Percentiles rank a stretch among this genome's conserved stretches.
Conservation (phyloP, 2,113 vertebrate species). For the Cyprinodon tularosa region DNA sequence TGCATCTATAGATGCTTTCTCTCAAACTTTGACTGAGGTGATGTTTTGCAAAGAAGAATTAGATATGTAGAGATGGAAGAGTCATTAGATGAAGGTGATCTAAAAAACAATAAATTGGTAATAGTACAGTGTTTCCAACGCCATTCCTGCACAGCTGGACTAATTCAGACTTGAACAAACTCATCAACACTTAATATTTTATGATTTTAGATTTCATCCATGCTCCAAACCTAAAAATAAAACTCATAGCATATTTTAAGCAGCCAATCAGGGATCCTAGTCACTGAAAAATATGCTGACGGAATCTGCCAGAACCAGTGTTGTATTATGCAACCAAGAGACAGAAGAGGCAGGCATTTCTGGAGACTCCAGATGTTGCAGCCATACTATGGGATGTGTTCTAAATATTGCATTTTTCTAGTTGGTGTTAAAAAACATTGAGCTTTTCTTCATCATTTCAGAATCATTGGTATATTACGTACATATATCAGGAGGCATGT, state of each 20-base stretch:
- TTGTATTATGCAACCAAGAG: not conserved
- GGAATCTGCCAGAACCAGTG: not conserved
- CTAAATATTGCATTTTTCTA: not conserved
- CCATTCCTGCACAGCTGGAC: not conserved
- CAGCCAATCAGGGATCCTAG: not conserved
- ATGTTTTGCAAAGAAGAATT: not conserved
- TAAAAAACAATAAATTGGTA: not conserved
- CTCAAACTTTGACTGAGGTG: not conserved
- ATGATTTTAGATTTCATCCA: not conserved
- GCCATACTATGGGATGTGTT: too few relatives aligned
- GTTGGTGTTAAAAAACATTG: too few relatives aligned
- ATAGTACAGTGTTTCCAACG: not conserved
- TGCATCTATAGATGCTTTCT: not conserved
- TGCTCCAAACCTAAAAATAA: not conserved
- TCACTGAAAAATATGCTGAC: not conserved
- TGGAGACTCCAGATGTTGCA: not conserved
- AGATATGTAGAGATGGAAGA: not conserved
- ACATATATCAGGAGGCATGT: slow-evolving; percentile 3
- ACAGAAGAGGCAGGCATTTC: not conserved
- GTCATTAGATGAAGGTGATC: not conserved
- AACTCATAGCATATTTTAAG: not conserved
- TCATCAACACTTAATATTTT: not conserved
- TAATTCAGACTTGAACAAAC: not conserved
- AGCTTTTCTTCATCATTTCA: not conserved
- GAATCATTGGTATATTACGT: not conserved